Evolutionary conservation across 2,797 vertebrate species (phyloP), one percentile per base, ranked within the genome.

Genomic region (Ambastaia sidthimunki): DNA sequence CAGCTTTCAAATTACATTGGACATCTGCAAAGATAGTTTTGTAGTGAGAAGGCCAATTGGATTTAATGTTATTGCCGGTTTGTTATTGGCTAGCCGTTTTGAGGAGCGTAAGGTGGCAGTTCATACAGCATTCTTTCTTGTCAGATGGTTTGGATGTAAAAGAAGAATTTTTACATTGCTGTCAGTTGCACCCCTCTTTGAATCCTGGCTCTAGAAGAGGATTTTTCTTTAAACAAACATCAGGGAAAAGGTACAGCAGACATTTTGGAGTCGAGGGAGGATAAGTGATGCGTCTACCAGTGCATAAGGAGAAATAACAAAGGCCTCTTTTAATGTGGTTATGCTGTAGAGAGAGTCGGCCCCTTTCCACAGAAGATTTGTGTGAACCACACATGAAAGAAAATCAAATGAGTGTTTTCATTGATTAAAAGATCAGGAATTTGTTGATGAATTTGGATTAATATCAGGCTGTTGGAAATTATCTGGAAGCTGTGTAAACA

Each of bases 241-340:
- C 78, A 80, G 83, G 90, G 12, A 71, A 87, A 91, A 90, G 85
- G 87, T 88, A 90, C 85, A 88, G 91, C 89, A 92, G 92, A 93
- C 89, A 86, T 92, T 89, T 87, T 87, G 88, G 91, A 92, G 90
- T 90, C 89, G 84, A 89, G 87, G 86, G 88, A 90, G 91, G 91
- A 92, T 91, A 92, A 92, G 91, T 93, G 93, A 95, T 95, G 93
- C 90, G 90, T 94, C 93, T 93, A 93, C 89, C 93, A 93, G 93
- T 85, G 86, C 80, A 82, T 73, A 76, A 91, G 87, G 87, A 88
- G 88, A 91, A 93, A 92, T 92, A 93, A 92, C 89, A 91, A 83
- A 87, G 78, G 84, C 86, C 88, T 89, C 88, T 89, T 92, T 92
- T 93, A 92, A 92, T 91, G 91, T 91, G 90, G 90, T 88, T 90